Evolutionary conservation across 2,797 vertebrate species (phyloP), one percentile per base, ranked within the genome.

Genomic region (Sebastolobus alascanus): DNA sequence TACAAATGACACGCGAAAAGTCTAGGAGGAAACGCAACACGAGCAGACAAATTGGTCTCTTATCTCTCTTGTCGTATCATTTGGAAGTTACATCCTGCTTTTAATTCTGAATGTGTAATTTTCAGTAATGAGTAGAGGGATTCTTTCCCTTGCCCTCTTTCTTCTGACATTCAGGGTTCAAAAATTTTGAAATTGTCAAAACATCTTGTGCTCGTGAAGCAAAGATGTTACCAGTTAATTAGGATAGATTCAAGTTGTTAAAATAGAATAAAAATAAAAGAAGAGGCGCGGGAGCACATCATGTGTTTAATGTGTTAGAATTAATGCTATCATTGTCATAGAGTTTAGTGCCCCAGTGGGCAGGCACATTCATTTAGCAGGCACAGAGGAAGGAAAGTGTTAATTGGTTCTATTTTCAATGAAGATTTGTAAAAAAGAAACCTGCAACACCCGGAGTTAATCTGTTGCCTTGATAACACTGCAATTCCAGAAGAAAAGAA

Each of bases 401-500:
- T 82, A 77, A 84, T 81, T 88, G 43, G 35, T 14, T 3, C 56
- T 14, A 13, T 65, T 68, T 76, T 56, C 27, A 18, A 12, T 55
- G 29, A 68, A 5, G 9, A 66, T 66, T 58, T 8, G 10, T 37
- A 3, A 58, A 37, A 58, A 60, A 35, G 16, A 59, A 60, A 76
- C 33, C 31, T 55, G 43, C 20, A 67, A 50, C 66, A 79, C 66
- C n/a, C 43, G 4, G 4, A 35, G 46, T 46, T 37, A 52, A 64
- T 67, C 20, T 80, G 37, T 75, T 61, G 54, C 25, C 1, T 22
- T 14, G 61, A 67, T 73, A 75, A 37, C 14, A 38, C 31, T 29
- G 9, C 60, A 58, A 65, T 65, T 58, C 13, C 18, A 50, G 8
- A 25, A 77, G 25, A 73, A 71, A 72, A 65, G 12, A 79, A 64